Base-by-base conservation (phyloP, 1,140 invertebrate genomes). In the Zaprionus africanus region DNA sequence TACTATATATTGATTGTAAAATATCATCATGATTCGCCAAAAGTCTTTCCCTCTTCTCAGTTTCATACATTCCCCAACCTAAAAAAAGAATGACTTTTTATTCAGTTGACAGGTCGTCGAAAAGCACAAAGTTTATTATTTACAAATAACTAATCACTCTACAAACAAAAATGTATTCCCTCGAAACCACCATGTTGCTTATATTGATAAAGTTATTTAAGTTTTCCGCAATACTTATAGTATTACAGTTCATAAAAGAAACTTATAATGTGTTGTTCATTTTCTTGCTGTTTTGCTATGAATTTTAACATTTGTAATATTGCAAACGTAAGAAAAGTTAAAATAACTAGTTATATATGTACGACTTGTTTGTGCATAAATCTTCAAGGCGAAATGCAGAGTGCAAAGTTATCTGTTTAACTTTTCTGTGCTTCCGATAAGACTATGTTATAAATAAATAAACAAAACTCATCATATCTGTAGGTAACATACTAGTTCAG, bases 401-500 rank as follows among this genome's bases (percentile, higher is more conserved):
- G 46, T 46, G 38, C 19, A 46, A 41, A 34, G 41, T 43, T 74
- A 68, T 61, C 65, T 62, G 56, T 46, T 66, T 28, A 36, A 53
- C n/a, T 7, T 24, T 26, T 19, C 15, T 65, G 34, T 65, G 51
- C 38, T 26, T 19, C 71, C 41, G 66, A 75, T 75, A 75, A 69
- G 53, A 6, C 26, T 11, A 53, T 15, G 41, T 63, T 75, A 75
- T 69, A 69, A 75, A 75, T 66, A 66, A 66, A 66, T 75, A 75
- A 75, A 75, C 66, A 69, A 75, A 24, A 34, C 67, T 4, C 60
- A 61, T 67, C 64, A 73, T 67, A 73, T 73, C 70, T 43, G 17
- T 65, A n/a, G 53, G 53, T 56, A 56, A 15, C 22, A 28, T 56
- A 24, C 19, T 51, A 51, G 62, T 38, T 66, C 22, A 41, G 38